These are phyloP conservation scores for Diphyllodes magnificus DNA, from an alignment of 2,113 vertebrate species.

Conservation along the genomic window DNA sequence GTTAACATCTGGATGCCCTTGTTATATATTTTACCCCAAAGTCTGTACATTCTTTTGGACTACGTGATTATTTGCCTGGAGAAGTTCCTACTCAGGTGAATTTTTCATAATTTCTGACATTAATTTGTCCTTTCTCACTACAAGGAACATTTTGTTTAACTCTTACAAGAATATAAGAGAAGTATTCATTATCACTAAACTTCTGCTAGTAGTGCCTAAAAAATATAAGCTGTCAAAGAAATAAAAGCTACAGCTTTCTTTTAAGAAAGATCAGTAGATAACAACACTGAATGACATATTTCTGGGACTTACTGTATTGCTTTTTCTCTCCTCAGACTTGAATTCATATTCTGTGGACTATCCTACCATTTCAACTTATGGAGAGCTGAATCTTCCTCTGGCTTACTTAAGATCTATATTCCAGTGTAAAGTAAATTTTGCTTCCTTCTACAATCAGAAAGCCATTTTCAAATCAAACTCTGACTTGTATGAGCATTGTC, in stretches of 20 bases:
- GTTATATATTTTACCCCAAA: neutral
- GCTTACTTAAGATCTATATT: neutral
- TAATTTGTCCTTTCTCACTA: neutral
- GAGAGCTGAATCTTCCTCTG: neutral
- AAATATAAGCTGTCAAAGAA: neutral
- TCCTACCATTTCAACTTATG: neutral
- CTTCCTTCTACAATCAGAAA: neutral
- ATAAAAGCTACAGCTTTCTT: neutral
- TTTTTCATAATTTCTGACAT: neutral
- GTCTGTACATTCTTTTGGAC: neutral
- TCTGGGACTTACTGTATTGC: neutral
- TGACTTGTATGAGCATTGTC: neutral
- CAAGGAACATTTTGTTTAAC: neutral
- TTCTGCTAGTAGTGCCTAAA: neutral
- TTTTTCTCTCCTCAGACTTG: neutral
- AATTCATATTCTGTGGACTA: neutral
- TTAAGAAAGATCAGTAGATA: neutral
- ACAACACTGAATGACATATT: neutral
- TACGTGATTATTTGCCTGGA: neutral
- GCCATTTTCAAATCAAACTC: neutral
- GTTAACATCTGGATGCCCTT: constrained; percentile 21
- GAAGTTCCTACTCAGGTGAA: neutral
- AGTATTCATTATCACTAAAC: neutral
- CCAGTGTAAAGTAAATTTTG: neutral
- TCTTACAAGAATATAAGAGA: neutral